phyloP scores from a whole-genome alignment of 2,888 invertebrate species.

The Erebia ligea region DNA sequence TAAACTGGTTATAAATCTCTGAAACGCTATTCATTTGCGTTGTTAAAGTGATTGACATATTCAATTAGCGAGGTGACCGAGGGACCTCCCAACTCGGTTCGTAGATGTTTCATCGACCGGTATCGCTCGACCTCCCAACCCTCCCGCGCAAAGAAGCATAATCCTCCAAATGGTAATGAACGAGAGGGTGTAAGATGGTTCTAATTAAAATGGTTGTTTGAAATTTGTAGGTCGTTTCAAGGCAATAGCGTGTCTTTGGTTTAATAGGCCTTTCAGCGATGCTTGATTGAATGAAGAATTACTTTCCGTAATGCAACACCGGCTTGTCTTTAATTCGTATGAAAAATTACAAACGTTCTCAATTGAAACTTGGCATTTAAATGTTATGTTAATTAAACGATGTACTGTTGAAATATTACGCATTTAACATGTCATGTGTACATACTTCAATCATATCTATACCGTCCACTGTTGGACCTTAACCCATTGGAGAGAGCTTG shows the following conservation, averaged over 20 bases:
- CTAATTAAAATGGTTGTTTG: conserved; percentile 51
- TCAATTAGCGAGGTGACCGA: conserved; percentile 88
- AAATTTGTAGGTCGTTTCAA: conserved; percentile 66
- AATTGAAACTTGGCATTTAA: conserved; percentile 12
- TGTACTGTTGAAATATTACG: background rate
- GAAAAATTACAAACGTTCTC: conserved; percentile 17
- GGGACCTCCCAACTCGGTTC: conserved; percentile 81
- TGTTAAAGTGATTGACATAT: conserved; percentile 92
- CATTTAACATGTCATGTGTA: background rate
- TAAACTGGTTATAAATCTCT: conserved; percentile 60
- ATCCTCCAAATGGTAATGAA: conserved; percentile 8
- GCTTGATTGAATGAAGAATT: conserved; percentile 50
- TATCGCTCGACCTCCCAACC: conserved; percentile 48
- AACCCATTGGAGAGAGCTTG: too few relatives aligned
- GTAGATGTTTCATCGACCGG: conserved; percentile 63
- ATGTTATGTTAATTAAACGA: background rate
- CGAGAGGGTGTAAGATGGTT: conserved; percentile 44
- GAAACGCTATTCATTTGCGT: conserved; percentile 84
- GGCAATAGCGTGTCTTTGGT: conserved; percentile 71
- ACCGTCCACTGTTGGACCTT: too few relatives aligned
- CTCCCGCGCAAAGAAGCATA: conserved; percentile 10
- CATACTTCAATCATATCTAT: too few relatives aligned
- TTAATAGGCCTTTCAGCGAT: conserved; percentile 76
- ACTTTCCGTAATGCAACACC: conserved; percentile 44
- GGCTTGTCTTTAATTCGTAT: conserved; percentile 37